Percentiles rank a stretch among this genome's conserved stretches.
These are phyloP conservation scores for Apeltes quadracus DNA, from an alignment of 2,113 vertebrate species.

Conservation along the genomic window DNA sequence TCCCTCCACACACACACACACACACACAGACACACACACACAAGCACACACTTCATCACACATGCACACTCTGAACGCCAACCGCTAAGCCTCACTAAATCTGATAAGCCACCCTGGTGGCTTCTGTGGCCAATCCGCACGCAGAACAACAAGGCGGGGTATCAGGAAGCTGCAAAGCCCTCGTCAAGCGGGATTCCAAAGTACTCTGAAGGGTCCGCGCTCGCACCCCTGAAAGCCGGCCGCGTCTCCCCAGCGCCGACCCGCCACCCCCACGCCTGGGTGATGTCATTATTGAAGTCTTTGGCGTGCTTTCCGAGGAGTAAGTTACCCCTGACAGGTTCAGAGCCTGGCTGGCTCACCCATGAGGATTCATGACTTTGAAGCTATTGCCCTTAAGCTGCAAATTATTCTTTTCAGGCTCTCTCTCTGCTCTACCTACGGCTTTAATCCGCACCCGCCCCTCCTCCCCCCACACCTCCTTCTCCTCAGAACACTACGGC, in stretches of 20 bases:
- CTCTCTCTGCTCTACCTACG: constrained; percentile 86
- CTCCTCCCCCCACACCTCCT: constrained; percentile 18
- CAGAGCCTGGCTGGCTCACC: constrained; percentile 88
- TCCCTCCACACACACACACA: constrained; percentile 45
- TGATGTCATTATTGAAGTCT: constrained; percentile 98
- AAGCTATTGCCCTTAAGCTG: constrained; percentile 97
- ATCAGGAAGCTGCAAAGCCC: constrained; percentile 91
- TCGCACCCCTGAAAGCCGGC: constrained; percentile 82
- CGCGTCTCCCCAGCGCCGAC: constrained; percentile 65
- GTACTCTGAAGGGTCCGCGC: constrained; percentile 83
- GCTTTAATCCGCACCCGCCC: constrained; percentile 80
- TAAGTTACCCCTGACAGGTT: constrained; percentile 96
- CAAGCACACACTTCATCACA: constrained; percentile 60
- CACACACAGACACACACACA: constrained; percentile 33
- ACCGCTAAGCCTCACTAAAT: constrained; percentile 76
- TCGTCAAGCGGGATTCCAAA: constrained; percentile 88
- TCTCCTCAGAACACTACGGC: constrained; percentile 48
- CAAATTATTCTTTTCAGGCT: constrained; percentile 93
- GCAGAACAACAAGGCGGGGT: constrained; percentile 73
- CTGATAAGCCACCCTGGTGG: constrained; percentile 78
- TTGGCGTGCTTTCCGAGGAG: constrained; percentile 84
- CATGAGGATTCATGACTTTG: constrained; percentile 95
- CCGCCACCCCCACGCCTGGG: constrained; percentile 77
- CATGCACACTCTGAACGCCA: constrained; percentile 64
- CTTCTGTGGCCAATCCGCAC: constrained; percentile 68